Evolutionary conservation across 2,888 invertebrate species (phyloP).

Genomic region (Philaethria dido): DNA sequence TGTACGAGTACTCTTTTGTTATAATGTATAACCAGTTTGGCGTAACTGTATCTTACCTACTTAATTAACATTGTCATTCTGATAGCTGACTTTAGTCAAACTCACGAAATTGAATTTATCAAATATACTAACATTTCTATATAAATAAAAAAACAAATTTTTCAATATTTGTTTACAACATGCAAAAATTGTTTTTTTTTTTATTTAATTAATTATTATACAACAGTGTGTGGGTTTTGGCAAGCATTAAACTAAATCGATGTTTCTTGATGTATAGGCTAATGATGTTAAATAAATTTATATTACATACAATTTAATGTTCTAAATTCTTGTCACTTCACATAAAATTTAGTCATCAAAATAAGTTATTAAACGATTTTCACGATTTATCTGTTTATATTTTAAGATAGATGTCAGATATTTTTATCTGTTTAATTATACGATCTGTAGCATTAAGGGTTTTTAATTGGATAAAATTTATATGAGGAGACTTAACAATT

Average conservation of each 20-base stretch:
- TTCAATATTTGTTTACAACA: neutral
- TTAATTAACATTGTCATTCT: neutral
- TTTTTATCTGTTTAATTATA: constrained; percentile 15
- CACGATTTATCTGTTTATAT: constrained; percentile 8
- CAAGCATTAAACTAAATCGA: constrained; percentile 12
- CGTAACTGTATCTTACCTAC: neutral
- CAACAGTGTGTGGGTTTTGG: constrained; percentile 23
- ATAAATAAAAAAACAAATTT: neutral
- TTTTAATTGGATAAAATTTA: constrained; percentile 19
- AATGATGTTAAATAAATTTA: neutral
- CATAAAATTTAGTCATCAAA: neutral
- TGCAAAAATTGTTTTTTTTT: neutral
- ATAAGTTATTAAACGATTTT: constrained; percentile 7
- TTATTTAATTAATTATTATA: neutral
- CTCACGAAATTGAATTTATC: neutral
- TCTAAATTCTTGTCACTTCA: constrained; percentile 5
- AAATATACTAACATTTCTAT: neutral
- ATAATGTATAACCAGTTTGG: neutral
- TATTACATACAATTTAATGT: neutral
- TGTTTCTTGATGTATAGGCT: constrained; percentile 13
- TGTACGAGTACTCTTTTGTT: neutral
- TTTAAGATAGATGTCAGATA: constrained; percentile 9
- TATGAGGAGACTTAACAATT: constrained; percentile 2
- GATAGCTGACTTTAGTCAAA: neutral
- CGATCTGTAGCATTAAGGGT: neutral